Percentiles rank a stretch among this genome's conserved stretches.
Conservation (phyloP, 2,113 vertebrate genomes). For the Guaruba guarouba region DNA sequence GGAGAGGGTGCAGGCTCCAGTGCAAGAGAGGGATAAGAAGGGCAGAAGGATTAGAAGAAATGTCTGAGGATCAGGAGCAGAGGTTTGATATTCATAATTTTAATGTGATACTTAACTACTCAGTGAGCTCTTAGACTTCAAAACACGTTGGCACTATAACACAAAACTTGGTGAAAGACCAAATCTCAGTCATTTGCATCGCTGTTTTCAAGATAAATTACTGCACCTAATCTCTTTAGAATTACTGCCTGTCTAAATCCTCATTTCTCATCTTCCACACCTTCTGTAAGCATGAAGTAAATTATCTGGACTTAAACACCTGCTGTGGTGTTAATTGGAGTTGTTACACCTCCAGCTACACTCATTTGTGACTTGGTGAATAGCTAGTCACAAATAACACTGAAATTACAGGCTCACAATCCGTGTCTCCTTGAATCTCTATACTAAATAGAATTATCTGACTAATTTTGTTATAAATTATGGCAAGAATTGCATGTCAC, state of each 20-base stretch:
- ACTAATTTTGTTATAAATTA: neutral
- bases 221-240: neutral
- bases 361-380: neutral
- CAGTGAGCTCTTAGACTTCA: neutral
- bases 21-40: neutral
- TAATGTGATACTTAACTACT: neutral
- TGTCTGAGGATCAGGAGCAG: neutral
- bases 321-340: neutral
- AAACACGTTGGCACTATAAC: neutral
- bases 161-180: neutral
- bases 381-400: neutral
- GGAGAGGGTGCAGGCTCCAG: rapidly evolving
- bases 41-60: neutral
- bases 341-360: neutral
- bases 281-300: neutral
- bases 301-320: neutral
- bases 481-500: neutral
- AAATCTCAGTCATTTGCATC: neutral
- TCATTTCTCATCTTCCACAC: neutral
- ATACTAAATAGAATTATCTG: neutral
- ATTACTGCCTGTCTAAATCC: neutral
- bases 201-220: neutral
- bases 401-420: neutral
- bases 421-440: neutral
- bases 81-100: neutral